Base-by-base conservation (phyloP, 2,797 vertebrate species). In the Cynopterus sphinx region DNA sequence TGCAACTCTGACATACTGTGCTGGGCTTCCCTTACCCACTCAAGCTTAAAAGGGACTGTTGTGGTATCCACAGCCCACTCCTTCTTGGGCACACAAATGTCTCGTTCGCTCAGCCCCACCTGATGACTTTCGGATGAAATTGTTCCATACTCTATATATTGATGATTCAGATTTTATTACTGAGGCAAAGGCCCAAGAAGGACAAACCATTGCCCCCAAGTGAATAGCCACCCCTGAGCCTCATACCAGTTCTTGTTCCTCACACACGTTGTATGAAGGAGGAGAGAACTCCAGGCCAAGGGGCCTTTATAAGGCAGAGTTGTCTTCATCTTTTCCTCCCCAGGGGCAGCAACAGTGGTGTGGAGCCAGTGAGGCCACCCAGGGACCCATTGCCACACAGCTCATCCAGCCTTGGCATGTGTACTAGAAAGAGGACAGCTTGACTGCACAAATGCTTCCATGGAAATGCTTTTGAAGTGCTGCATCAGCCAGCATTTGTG, bases 391-490 rank as follows among this genome's bases (percentile, higher is more conserved):
- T 8, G 31, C 13, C 10, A 16, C n/a, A 4, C 36, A 9, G 87
- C 70, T 63, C 3, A 0, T 79, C 74, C 79, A 57, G 75, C 84
- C 88, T 33, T 49, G 82, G 49, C 71, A 16, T n/a, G 92, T 74
- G 85, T 43, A 63, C 93, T 67, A n/a, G 9, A 81, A 31, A 89
- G 83, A 91, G 95, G 97, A 94, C 93, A 87, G 96, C 87, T 87
- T 81, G 82, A 49, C 82, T 91, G 63, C 51, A 13, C 0, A 2
- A n/a, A 36, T 1, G 93, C 96, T 96, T 83, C 97, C 97, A 96
- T 96, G 96, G 96, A 93, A 94, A 97, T 96, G 93, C 92, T 53
- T 94, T 79, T 92, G 90, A 97, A 84, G 83, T 2, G 63, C 87
- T 33, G 57, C 33, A 65, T 24, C 90, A 87, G 87, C 95, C 68